These are phyloP conservation scores for Pecten maximus DNA, from an alignment of 2,888 invertebrate genomes.

Conservation along the genomic window DNA sequence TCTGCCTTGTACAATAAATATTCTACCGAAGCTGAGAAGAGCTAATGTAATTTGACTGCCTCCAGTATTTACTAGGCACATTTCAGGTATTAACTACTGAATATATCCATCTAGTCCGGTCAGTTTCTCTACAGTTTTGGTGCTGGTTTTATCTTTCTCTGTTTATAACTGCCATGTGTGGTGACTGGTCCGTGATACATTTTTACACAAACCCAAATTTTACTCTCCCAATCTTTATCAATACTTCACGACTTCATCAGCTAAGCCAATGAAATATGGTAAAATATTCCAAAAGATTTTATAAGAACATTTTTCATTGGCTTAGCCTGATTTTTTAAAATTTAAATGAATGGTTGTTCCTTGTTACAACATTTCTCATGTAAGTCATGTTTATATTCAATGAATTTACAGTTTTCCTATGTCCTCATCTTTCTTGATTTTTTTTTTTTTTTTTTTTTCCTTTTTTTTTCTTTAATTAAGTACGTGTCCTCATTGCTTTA, in stretches of 20 bases:
- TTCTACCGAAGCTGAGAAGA: not conserved
- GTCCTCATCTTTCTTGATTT: constrained; percentile 7
- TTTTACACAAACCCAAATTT: not conserved
- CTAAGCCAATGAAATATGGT: not conserved
- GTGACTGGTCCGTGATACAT: not conserved
- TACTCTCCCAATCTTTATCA: not conserved
- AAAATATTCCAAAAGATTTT: not conserved
- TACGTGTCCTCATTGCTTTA: not conserved
- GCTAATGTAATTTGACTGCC: not conserved
- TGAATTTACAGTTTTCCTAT: not conserved
- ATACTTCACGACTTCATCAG: not conserved
- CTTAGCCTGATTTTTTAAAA: not conserved
- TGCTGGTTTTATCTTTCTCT: not conserved
- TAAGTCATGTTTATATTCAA: not conserved
- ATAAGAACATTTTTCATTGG: not conserved
- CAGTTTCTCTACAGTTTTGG: not conserved
- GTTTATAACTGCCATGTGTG: not conserved
- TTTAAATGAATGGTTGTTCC: not conserved
- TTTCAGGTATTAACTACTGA: not conserved
- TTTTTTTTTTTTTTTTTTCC: not conserved
- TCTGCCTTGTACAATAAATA: not conserved
- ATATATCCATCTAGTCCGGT: not conserved
- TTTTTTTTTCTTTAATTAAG: not conserved
- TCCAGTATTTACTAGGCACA: not conserved
- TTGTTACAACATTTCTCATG: not conserved